Base-by-base conservation (phyloP, 2,888 invertebrate species). In the Norana najaformis region DNA sequence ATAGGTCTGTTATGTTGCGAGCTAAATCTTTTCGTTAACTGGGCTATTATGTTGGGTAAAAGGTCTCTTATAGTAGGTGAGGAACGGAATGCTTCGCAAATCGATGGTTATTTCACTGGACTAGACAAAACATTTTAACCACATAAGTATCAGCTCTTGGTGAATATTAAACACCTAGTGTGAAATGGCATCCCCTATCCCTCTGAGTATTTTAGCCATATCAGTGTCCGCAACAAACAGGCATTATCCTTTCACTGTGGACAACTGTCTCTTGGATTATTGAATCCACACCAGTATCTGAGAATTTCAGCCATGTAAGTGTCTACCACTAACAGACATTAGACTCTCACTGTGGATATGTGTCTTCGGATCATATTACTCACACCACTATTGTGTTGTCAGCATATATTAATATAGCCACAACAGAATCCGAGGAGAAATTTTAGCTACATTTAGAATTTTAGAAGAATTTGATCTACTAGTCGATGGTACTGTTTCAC, bases 201-300 rank as follows among this genome's bases (percentile, higher is more conserved):
- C n/a, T 30, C n/a, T 1, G n/a, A 69, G 30, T 69, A 69, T 69
- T n/a, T 69, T 11, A 69, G 69, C 69, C 69, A 69, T 8, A 69
- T n/a, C 30, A 30, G 69, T 16, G 69, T 69, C 69, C 4, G 53
- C 30, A 4, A 69, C 69, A 11, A 69, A n/a, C 69, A n/a, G n/a
- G n/a, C 30, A 69, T 69, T 69, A 69, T 69, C n/a, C 69, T 69
- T n/a, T 69, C 69, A n/a, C n/a, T n/a, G n/a, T 69, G 69, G 69
- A n/a, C n/a, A n/a, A n/a, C n/a, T n/a, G n/a, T n/a, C n/a, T n/a
- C n/a, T n/a, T n/a, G n/a, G n/a, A n/a, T 69, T 69, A n/a, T 69
- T 69, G 8, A 0, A 69, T 30, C n/a, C 14, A n/a, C n/a, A 69
- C n/a, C 30, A 69, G 69, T 69, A 69, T 30, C n/a, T 1, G n/a